These are phyloP conservation scores for Schizaphis graminum DNA, from an alignment of 2,888 invertebrate genomes.

Conservation along the genomic window DNA sequence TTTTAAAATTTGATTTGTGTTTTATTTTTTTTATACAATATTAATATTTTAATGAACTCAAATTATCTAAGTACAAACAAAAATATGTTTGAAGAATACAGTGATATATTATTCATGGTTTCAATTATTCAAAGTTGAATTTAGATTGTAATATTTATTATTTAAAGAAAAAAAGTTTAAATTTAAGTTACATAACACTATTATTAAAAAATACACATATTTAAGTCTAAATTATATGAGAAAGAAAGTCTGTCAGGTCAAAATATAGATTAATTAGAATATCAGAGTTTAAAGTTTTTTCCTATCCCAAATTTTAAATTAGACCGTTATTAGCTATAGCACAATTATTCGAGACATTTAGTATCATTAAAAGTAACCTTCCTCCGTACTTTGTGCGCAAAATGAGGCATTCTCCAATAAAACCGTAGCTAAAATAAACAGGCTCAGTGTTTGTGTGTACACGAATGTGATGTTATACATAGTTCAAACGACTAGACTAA, in stretches of 20 bases:
- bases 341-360: background rate
- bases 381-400: background rate
- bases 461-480: background rate
- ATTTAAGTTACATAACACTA: background rate
- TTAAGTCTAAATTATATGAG: background rate
- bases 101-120: background rate
- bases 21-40: background rate
- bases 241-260: background rate
- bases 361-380: background rate
- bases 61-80: background rate
- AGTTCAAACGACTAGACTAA: background rate
- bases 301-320: background rate
- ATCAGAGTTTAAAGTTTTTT: background rate
- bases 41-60: background rate
- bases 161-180: background rate
- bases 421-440: background rate
- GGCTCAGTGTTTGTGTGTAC: background rate
- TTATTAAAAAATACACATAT: background rate
- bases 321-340: background rate
- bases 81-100: background rate
- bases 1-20: background rate
- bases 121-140: background rate
- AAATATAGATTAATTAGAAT: background rate
- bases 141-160: background rate
- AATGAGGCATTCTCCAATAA: background rate